These are phyloP conservation scores for Mionectes macconnelli DNA, from an alignment of 2,113 vertebrate genomes.

Conservation along the genomic window DNA sequence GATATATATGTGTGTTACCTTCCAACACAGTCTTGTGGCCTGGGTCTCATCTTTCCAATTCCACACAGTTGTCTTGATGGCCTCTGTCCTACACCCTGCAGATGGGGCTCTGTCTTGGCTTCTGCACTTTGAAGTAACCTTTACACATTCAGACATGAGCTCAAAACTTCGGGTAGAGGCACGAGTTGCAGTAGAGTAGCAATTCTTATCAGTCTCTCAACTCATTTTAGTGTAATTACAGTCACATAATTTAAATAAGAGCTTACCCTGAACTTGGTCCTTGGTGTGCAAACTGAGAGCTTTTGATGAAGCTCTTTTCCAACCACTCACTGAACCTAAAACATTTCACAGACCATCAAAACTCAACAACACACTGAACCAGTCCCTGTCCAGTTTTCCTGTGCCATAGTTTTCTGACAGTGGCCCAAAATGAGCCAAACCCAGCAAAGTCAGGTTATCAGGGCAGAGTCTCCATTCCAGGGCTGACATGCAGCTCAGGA, in stretches of 20 bases:
- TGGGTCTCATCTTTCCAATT: constrained; percentile 12
- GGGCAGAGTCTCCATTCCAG: neutral
- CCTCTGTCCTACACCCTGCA: neutral
- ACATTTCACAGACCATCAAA: fast-evolving
- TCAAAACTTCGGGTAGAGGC: neutral
- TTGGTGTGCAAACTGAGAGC: too few species aligned
- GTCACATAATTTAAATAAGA: neutral
- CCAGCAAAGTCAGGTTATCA: neutral
- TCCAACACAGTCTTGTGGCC: constrained; percentile 1
- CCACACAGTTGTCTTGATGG: neutral
- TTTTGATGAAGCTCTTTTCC: neutral
- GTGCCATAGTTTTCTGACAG: fast-evolving
- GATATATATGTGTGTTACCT: constrained; percentile 8
- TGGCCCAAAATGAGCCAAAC: neutral
- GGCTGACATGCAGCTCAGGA: neutral
- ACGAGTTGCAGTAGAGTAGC: fast-evolving
- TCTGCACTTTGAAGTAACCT: neutral
- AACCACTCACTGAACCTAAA: neutral
- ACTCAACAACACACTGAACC: neutral
- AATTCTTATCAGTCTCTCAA: neutral
- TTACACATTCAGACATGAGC: neutral
- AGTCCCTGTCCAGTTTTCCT: neutral
- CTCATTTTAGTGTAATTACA: neutral
- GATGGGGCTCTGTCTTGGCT: neutral
- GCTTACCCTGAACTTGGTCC: neutral